Conservation (phyloP, 2,888 invertebrate species). For the Chouioia cunea region DNA sequence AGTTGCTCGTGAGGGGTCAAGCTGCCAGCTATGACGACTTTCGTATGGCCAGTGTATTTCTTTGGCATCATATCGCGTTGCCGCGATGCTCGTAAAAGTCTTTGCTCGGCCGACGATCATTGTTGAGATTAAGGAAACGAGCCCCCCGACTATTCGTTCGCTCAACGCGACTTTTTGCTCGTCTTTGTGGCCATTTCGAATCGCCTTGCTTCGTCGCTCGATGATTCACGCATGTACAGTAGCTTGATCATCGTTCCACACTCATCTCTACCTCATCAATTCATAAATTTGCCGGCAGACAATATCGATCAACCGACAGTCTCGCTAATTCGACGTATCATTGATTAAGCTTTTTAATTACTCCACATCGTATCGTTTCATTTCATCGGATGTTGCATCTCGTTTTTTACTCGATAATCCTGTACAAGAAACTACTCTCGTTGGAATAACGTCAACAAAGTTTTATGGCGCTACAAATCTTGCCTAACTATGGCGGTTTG, state of each 20-base stretch:
- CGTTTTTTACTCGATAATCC: conserved; percentile 23
- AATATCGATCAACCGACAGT: too few relatives aligned
- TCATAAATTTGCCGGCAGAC: too few relatives aligned
- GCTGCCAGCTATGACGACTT: conserved; percentile 42
- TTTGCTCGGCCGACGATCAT: conserved; percentile 59
- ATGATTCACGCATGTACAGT: conserved; percentile 27
- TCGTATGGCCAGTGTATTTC: conserved; percentile 45
- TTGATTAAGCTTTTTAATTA: conserved; percentile 38
- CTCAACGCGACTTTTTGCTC: conserved; percentile 23
- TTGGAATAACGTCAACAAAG: conserved; percentile 27
- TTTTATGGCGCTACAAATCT: conserved; percentile 41
- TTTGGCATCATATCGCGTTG: conserved; percentile 46
- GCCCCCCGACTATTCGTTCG: conserved; percentile 47
- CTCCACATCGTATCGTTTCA: not conserved
- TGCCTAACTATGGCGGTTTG: conserved; percentile 22
- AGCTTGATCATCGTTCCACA: conserved; percentile 15
- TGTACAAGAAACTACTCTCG: conserved; percentile 14
- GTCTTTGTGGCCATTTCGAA: not conserved
- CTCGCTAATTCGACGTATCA: conserved; percentile 35
- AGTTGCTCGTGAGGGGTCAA: conserved; percentile 62
- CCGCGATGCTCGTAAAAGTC: conserved; percentile 60
- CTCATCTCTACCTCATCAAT: conserved; percentile 11
- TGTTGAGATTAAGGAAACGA: conserved; percentile 62
- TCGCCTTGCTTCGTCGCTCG: too few relatives aligned
- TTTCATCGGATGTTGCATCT: not conserved